Percentiles rank a stretch among this genome's conserved stretches.
Evolutionary conservation across 2,113 vertebrate genomes (phyloP).

Genomic region (Lamprotornis superbus): DNA sequence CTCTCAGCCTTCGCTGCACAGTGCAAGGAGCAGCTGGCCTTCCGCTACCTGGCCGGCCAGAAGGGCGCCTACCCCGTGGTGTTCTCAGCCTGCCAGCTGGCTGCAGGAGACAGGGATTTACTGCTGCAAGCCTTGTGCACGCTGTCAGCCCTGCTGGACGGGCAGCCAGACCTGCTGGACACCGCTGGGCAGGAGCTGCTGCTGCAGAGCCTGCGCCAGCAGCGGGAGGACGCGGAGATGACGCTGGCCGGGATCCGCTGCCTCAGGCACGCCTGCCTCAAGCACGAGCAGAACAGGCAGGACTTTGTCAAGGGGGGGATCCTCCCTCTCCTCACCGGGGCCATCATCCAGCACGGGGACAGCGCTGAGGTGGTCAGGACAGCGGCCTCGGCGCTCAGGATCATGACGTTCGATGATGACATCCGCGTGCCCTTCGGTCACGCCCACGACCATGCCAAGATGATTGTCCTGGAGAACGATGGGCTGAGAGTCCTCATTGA

Average conservation of each 20-base stretch:
- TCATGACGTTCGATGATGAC: conserved; percentile 94
- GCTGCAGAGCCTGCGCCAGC: conserved; percentile 62
- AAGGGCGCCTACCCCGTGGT: conserved; percentile 86
- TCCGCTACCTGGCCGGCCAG: conserved; percentile 85
- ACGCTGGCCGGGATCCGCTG: conserved; percentile 66
- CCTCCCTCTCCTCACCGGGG: conserved; percentile 74
- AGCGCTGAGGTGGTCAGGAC: conserved; percentile 75
- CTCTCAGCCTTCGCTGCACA: conserved; percentile 78
- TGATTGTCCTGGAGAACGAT: conserved; percentile 87
- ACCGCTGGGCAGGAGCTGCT: conserved; percentile 77
- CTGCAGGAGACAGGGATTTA: conserved; percentile 6
- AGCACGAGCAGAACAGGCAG: conserved; percentile 92
- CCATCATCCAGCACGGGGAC: conserved; percentile 66
- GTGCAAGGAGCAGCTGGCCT: conserved; percentile 79
- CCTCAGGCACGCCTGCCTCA: conserved; percentile 83
- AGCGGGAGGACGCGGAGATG: conserved; percentile 27
- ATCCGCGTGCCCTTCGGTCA: conserved; percentile 89
- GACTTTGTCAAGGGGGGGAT: conserved; percentile 80
- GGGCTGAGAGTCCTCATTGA: conserved; percentile 87
- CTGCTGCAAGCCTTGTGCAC: conserved; percentile 72
- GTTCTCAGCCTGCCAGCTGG: conserved; percentile 79
- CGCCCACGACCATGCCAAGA: conserved; percentile 90
- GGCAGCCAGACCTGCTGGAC: conserved; percentile 92
- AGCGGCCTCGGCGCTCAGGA: conserved; percentile 78
- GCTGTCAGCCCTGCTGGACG: conserved; percentile 79